Conservation (phyloP, 2,888 invertebrate species). For the Drosophila quinaria region DNA sequence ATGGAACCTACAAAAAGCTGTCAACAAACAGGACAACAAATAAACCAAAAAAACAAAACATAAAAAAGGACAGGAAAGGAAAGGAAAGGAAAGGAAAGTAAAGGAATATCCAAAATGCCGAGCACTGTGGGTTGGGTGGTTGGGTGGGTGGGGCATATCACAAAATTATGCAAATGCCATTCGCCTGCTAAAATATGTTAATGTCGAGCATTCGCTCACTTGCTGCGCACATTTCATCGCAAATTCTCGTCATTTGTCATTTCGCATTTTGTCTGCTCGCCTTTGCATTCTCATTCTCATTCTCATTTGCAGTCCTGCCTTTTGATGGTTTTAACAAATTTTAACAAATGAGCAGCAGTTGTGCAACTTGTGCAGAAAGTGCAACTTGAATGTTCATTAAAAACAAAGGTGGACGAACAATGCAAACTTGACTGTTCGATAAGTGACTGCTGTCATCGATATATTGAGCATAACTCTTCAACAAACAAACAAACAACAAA, state of each 20-base stretch:
- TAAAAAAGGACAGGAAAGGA: not conserved
- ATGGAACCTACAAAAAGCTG: constrained; percentile 66
- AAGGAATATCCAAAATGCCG: constrained; percentile 40
- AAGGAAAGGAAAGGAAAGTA: constrained; percentile 1
- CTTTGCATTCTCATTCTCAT: constrained; percentile 5
- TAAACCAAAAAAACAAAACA: not conserved
- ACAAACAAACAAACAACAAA: too few relatives aligned
- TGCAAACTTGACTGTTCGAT: not conserved
- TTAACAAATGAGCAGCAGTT: constrained; percentile 32
- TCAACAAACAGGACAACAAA: constrained; percentile 32
- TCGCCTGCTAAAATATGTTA: constrained; percentile 79
- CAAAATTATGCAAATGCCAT: constrained; percentile 78
- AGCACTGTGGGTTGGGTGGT: constrained; percentile 5
- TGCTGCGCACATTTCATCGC: constrained; percentile 26
- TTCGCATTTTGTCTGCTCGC: constrained; percentile 17
- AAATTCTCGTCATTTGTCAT: constrained; percentile 36
- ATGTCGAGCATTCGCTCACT: constrained; percentile 41
- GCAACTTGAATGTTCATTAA: not conserved
- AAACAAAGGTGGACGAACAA: not conserved
- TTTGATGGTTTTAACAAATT: constrained; percentile 48
- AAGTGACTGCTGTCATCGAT: not conserved
- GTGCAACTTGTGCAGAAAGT: not conserved
- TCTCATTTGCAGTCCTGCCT: not conserved
- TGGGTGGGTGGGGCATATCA: constrained; percentile 27
- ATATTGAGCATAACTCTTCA: not conserved